A percentile compares a stretch with the other conserved stretches of the same genome.
Conservation (phyloP, 1,140 invertebrate genomes). For the Drosophila nannoptera region DNA sequence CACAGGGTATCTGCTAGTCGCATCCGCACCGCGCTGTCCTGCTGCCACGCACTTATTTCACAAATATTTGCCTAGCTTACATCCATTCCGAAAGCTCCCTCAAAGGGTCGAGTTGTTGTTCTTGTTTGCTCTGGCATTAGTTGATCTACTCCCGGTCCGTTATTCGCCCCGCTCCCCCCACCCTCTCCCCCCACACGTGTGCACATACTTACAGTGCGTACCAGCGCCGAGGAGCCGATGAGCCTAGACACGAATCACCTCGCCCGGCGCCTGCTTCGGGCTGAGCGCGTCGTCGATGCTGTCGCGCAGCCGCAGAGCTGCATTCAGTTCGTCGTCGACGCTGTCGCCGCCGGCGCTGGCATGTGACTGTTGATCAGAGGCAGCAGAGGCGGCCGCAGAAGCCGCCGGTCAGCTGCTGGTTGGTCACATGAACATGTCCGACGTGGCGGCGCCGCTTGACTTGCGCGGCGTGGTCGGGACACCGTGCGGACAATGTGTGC, state of each 20-base stretch:
- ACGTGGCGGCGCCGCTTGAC: conserved; percentile 51
- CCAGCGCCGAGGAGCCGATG: neutral
- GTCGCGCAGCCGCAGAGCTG: conserved; percentile 56
- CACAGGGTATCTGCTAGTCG: conserved; percentile 2
- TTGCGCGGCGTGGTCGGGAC: conserved; percentile 79
- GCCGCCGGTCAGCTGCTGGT: conserved; percentile 47
- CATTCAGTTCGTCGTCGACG: conserved; percentile 45
- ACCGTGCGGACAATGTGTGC: conserved; percentile 72
- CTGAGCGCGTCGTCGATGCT: conserved; percentile 69
- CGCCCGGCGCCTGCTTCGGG: conserved; percentile 67
- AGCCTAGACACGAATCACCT: conserved; percentile 74
- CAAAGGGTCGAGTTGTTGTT: conserved; percentile 16
- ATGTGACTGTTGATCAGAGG: conserved; percentile 10
- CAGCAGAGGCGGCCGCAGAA: neutral
- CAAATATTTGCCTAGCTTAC: conserved; percentile 53
- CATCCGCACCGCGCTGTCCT: neutral
- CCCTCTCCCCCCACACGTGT: neutral
- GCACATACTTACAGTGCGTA: conserved; percentile 50
- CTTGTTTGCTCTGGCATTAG: too few relatives aligned
- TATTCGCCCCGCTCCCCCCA: neutral
- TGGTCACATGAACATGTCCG: conserved; percentile 84
- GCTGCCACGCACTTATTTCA: conserved; percentile 61
- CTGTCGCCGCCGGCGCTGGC: conserved; percentile 12
- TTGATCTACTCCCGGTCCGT: neutral
- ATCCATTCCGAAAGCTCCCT: conserved; percentile 23